Evolutionary conservation across 2,113 vertebrate species (phyloP).

Genomic region (Oxygymnocypris stewartii): DNA sequence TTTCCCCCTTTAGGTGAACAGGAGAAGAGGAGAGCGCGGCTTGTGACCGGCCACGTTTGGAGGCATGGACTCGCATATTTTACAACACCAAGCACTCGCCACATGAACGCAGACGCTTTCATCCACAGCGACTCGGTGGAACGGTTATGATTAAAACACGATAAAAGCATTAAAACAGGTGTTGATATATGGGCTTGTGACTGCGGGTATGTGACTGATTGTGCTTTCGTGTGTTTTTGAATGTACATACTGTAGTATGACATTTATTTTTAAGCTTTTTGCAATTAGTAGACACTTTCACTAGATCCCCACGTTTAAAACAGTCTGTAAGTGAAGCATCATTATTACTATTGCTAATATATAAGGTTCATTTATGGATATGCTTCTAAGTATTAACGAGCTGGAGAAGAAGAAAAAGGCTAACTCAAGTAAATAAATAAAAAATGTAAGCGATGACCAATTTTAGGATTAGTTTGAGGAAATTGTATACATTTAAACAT

Average conservation of each 20-base stretch:
- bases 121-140: neutral
- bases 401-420: too few relatives aligned
- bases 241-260: neutral
- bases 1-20: constrained; percentile 37
- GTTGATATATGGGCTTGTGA: neutral
- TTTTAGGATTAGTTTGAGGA: too few relatives aligned
- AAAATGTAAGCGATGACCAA: too few relatives aligned
- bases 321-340: too few relatives aligned
- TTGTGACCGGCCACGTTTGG: constrained; percentile 63
- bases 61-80: constrained; percentile 60
- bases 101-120: neutral
- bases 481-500: too few relatives aligned
- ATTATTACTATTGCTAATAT: too few relatives aligned
- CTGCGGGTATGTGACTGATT: neutral
- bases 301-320: too few relatives aligned
- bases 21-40: constrained; percentile 49
- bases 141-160: neutral
- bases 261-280: neutral
- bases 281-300: too few relatives aligned
- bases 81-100: constrained; percentile 45
- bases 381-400: too few relatives aligned
- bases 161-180: constrained; percentile 10
- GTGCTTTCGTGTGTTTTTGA: neutral
- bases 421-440: too few relatives aligned
- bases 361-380: too few relatives aligned